phyloP scores from a whole-genome alignment of 2,888 invertebrate genomes.

The Luperina testacea region DNA sequence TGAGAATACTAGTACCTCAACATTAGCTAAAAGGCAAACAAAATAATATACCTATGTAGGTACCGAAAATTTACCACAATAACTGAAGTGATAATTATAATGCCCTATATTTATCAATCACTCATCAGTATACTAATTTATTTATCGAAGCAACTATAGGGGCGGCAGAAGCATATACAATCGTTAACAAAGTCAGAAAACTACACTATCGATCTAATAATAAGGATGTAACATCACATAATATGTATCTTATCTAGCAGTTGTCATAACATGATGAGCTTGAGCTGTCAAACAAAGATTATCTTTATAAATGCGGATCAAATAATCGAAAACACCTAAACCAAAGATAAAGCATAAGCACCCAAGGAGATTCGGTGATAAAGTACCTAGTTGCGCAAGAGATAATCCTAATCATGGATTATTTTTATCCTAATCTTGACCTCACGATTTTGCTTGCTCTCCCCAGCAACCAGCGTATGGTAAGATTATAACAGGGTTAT shows the following conservation, averaged over 20 bases:
- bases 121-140: not conserved
- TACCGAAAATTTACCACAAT: not conserved
- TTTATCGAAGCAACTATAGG: too few relatives aligned
- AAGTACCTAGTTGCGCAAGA: not conserved
- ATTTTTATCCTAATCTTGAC: slow-evolving; percentile 16
- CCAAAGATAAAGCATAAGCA: not conserved
- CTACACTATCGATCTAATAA: not conserved
- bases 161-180: not conserved
- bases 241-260: not conserved
- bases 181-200: not conserved
- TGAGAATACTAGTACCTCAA: too few relatives aligned
- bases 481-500: not conserved
- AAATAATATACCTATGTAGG: not conserved
- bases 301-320: not conserved
- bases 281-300: slow-evolving; percentile 13
- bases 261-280: slow-evolving; percentile 2
- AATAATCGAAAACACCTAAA: slow-evolving; percentile 9
- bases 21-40: not conserved
- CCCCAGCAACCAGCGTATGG: not conserved
- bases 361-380: slow-evolving; percentile 1
- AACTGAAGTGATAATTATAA: too few relatives aligned
- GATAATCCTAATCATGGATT: not conserved
- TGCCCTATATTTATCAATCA: too few relatives aligned
- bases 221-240: not conserved
- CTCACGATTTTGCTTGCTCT: not conserved